Evolutionary conservation across 1,140 invertebrate species (phyloP), one percentile per base, ranked within the genome.

Genomic region (Ooceraea biroi): DNA sequence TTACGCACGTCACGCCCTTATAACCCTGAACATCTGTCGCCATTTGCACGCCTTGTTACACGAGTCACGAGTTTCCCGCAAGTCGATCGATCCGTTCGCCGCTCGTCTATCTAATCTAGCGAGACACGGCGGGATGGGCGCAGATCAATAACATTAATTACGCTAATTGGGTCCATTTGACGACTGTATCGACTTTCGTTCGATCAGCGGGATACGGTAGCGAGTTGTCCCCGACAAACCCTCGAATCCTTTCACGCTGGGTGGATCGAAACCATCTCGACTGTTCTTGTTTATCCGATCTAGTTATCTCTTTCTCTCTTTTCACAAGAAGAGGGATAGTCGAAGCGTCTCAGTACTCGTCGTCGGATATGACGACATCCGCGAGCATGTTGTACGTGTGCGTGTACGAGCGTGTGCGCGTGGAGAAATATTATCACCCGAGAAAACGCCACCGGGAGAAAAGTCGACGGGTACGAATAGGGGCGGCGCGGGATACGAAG

Each of bases 81-180:
- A 71, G 25, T 1, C 41, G 41, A 80, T 80, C 76, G 65, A 80
- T 80, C 69, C 12, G 22, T 5, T 22, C 19, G 22, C 19, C 25
- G 30, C 14, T n/a, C 19, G 36, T 57, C 14, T 71, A 22, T 80
- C 50, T 69, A 69, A 69, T 69, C 36, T 25, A 44, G 52, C 25
- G 12, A 12, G 63, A 44, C 50, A 41, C 19, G 36, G 36, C 36
- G 22, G 19, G 19, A 19, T 22, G 46, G 27, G 25, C 25, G 61
- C 25, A 27, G 74, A 61, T 78, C 63, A 44, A 80, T 80, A 80
- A 30, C 25, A 57, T 80, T 80, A 80, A 80, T 80, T 71, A 78
- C 63, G 11, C 50, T 68, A 80, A 80, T 80, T 80, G 63, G 11
- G 12, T 25, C 76, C 69, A 30, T 44, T 27, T 22, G 11, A n/a